These are phyloP conservation scores for Diloba caeruleocephala DNA, from an alignment of 2,888 invertebrate genomes.

Conservation along the genomic window DNA sequence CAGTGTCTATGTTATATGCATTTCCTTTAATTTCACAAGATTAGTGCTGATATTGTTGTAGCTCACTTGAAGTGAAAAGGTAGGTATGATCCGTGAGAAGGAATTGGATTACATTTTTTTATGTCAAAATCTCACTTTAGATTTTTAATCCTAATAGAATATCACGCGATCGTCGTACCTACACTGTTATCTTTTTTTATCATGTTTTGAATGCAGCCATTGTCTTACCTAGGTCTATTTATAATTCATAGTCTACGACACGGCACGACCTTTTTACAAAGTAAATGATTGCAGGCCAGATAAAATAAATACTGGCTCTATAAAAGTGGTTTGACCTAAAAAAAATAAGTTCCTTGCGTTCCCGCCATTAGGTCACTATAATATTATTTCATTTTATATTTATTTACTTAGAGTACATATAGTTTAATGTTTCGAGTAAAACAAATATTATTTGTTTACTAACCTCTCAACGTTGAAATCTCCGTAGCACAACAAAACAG, in stretches of 20 bases:
- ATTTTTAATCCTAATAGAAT: constrained; percentile 26
- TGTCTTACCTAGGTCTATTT: constrained; percentile 13
- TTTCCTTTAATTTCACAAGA: too few relatives aligned
- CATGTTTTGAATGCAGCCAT: constrained; percentile 31
- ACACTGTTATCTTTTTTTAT: constrained; percentile 12
- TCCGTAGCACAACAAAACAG: constrained; percentile 59
- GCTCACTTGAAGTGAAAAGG: too few relatives aligned
- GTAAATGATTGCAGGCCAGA: constrained; percentile 12
- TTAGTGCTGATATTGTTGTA: too few relatives aligned
- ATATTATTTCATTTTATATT: constrained; percentile 3
- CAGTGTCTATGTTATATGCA: too few relatives aligned
- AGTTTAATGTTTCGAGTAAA: neutral
- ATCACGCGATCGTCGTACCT: constrained; percentile 39
- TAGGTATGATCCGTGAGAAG: too few relatives aligned
- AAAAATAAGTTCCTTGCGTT: constrained; percentile 37
- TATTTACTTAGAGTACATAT: neutral
- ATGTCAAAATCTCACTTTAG: constrained; percentile 5
- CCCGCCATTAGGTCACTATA: constrained; percentile 34
- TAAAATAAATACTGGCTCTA: constrained; percentile 14
- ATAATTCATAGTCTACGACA: constrained; percentile 23
- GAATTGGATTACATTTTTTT: too few relatives aligned
- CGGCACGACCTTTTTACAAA: constrained; percentile 11
- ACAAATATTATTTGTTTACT: constrained; percentile 72
- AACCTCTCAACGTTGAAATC: constrained; percentile 69
- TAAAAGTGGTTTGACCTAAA: constrained; percentile 3